These are phyloP conservation scores for Melanitta fusca DNA, from an alignment of 2,797 vertebrate genomes.

Conservation along the genomic window DNA sequence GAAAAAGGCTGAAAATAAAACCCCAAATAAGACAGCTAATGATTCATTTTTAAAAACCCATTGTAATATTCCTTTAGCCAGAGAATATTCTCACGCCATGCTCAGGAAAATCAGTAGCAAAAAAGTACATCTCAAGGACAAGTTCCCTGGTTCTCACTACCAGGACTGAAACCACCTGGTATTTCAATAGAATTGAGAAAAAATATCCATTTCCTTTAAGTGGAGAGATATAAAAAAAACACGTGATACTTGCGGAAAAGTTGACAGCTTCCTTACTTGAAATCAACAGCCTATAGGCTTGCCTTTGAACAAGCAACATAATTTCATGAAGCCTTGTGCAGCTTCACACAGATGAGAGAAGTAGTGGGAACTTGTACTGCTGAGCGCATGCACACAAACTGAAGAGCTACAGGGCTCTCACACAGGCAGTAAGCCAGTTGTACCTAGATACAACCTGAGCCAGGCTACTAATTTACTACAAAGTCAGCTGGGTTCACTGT, in stretches of 20 bases:
- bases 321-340: not conserved
- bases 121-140: not conserved
- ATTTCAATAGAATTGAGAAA: conserved; percentile 16
- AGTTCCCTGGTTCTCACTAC: not conserved
- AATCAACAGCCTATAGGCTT: not conserved
- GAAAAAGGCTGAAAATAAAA: not conserved
- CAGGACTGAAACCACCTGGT: not conserved
- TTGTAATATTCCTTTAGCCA: not conserved
- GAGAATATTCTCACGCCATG: not conserved
- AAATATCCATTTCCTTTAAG: not conserved
- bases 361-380: not conserved
- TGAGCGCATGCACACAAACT: not conserved
- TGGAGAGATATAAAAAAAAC: not conserved
- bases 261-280: not conserved
- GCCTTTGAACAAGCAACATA: not conserved
- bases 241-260: not conserved
- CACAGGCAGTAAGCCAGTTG: not conserved
- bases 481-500: not conserved
- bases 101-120: not conserved
- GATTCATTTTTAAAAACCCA: not conserved
- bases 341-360: not conserved
- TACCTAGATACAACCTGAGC: not conserved
- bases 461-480: not conserved
- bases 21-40: not conserved
- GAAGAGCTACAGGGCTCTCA: not conserved